These are phyloP conservation scores for Zaprionus capensis DNA, from an alignment of 1,140 invertebrate species.

Conservation along the genomic window DNA sequence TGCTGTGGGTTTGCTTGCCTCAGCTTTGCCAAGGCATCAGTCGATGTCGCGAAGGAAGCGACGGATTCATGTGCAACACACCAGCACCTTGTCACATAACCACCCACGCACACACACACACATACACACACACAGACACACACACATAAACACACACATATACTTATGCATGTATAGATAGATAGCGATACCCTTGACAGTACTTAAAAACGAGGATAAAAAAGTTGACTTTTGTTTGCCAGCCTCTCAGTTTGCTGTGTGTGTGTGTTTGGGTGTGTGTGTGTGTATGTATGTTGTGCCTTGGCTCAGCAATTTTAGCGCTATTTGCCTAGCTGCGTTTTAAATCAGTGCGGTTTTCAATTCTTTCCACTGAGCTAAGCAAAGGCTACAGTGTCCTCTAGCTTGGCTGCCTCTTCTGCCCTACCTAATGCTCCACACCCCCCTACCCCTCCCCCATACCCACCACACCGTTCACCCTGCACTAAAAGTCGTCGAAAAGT, in stretches of 20 bases:
- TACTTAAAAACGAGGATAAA: slow-evolving; percentile 72
- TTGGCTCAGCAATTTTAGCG: slow-evolving; percentile 39
- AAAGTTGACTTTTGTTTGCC: slow-evolving; percentile 75
- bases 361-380: slow-evolving; percentile 7
- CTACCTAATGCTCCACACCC: slow-evolving; percentile 12
- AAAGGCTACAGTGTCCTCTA: slow-evolving; percentile 2
- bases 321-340: slow-evolving; percentile 54
- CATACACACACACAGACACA: background rate
- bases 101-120: slow-evolving; percentile 37
- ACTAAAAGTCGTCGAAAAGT: slow-evolving; percentile 31
- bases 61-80: slow-evolving; percentile 39
- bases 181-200: slow-evolving; percentile 82
- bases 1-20: slow-evolving; percentile 45
- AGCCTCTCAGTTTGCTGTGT: slow-evolving; percentile 20
- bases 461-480: background rate
- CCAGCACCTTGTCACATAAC: slow-evolving; percentile 70
- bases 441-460: slow-evolving; percentile 2
- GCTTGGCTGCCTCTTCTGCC: background rate
- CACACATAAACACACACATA: background rate
- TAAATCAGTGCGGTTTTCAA: slow-evolving; percentile 53
- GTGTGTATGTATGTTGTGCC: slow-evolving; percentile 16
- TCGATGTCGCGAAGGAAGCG: slow-evolving; percentile 17
- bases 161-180: slow-evolving; percentile 54
- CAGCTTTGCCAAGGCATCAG: slow-evolving; percentile 26
- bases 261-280: background rate